phyloP scores from a whole-genome alignment of 2,888 invertebrate species.

The Subacronicta megacephala region DNA sequence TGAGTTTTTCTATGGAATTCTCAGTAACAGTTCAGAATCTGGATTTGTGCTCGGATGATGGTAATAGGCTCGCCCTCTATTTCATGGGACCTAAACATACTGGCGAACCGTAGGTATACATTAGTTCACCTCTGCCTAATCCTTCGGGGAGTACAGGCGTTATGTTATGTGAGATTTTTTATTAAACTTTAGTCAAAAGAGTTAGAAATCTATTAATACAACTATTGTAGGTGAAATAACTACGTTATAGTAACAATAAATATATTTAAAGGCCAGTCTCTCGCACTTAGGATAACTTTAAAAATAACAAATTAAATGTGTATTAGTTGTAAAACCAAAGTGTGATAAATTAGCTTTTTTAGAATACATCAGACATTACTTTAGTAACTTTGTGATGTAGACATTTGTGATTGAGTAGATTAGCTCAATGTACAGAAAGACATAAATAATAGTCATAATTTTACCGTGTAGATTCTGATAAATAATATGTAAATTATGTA shows the following conservation, averaged over 20 bases:
- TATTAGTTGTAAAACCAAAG: constrained; percentile 62
- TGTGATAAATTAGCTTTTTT: constrained; percentile 72
- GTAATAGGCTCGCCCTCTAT: too few species aligned
- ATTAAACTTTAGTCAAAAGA: constrained; percentile 62
- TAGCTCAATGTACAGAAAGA: constrained; percentile 72
- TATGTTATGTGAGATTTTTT: too few species aligned
- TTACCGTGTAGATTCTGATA: constrained; percentile 35
- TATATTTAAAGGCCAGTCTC: constrained; percentile 44
- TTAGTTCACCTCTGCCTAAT: too few species aligned
- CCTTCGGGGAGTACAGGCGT: too few species aligned
- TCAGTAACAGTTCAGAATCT: too few species aligned
- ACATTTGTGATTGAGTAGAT: constrained; percentile 56
- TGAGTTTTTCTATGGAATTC: too few species aligned
- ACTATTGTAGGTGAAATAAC: constrained; percentile 34
- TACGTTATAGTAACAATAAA: constrained; percentile 31
- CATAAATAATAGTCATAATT: constrained; percentile 52
- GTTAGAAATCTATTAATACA: constrained; percentile 63
- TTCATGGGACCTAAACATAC: too few species aligned
- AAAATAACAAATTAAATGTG: constrained; percentile 38
- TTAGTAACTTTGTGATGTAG: constrained; percentile 56
- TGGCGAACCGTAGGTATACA: too few species aligned
- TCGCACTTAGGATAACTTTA: constrained; percentile 47
- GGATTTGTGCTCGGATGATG: too few species aligned
- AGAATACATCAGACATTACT: constrained; percentile 50
- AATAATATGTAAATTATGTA: constrained; percentile 31